Evolutionary conservation across 2,888 invertebrate genomes (phyloP).

Genomic region (Brenthis daphne): DNA sequence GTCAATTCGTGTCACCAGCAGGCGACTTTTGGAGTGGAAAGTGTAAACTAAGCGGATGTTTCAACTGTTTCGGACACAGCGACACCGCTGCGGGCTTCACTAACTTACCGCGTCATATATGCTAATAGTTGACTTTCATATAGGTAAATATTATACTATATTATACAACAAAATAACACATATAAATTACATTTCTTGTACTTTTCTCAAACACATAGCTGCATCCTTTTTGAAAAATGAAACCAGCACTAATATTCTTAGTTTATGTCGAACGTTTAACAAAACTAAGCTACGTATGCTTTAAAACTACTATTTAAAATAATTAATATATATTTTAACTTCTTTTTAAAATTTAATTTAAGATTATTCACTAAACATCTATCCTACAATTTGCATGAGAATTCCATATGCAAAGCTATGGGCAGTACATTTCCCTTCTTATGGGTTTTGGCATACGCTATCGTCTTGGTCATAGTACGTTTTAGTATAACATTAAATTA

Average conservation of each 20-base stretch:
- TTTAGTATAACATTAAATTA: neutral
- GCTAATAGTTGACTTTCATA: constrained; percentile 7
- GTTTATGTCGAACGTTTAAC: too few relatives aligned
- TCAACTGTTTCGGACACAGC: constrained; percentile 41
- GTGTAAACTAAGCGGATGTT: constrained; percentile 42
- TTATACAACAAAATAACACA: too few relatives aligned
- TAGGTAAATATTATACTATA: neutral
- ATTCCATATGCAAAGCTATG: constrained; percentile 4
- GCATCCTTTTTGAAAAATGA: too few relatives aligned
- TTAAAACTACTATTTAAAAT: neutral
- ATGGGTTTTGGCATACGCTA: constrained; percentile 25
- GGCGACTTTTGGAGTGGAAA: constrained; percentile 44
- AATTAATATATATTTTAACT: neutral
- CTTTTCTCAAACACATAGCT: too few relatives aligned
- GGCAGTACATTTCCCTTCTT: constrained; percentile 14
- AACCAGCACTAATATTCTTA: too few relatives aligned
- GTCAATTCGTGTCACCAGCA: constrained; percentile 39
- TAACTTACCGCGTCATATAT: constrained; percentile 14
- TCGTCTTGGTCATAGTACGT: constrained; percentile 16
- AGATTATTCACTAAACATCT: too few relatives aligned
- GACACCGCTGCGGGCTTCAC: constrained; percentile 32
- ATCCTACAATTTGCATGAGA: too few relatives aligned
- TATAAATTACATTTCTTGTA: neutral
- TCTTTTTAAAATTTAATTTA: too few relatives aligned
- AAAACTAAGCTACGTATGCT: neutral